Conservation (phyloP, 2,797 vertebrate genomes). For the Nasua narica region DNA sequence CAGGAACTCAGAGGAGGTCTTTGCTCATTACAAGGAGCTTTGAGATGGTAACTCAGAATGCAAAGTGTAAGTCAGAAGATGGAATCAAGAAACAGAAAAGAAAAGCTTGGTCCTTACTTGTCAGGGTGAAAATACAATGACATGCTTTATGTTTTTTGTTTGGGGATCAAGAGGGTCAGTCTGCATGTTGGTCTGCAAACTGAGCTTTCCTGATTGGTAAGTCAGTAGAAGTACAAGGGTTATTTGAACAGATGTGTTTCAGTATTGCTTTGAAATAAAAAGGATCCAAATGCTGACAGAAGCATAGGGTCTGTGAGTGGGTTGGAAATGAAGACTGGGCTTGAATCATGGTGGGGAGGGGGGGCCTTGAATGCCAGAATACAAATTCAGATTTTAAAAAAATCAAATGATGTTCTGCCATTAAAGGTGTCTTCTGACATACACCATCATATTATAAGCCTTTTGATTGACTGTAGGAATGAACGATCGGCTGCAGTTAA, state of each 20-base stretch:
- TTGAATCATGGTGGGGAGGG: neutral
- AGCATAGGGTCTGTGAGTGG: neutral
- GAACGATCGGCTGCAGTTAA: neutral
- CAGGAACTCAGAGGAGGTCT: neutral
- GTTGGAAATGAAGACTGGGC: neutral
- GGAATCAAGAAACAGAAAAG: neutral
- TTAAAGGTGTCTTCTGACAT: neutral
- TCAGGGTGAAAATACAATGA: neutral
- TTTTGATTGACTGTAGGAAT: neutral
- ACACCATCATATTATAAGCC: neutral
- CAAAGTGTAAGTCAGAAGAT: neutral
- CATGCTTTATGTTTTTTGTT: neutral
- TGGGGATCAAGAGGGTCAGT: neutral
- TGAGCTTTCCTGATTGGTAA: neutral
- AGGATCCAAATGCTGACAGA: neutral
- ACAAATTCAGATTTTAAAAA: neutral
- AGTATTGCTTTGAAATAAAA: neutral
- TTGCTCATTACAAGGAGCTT: neutral
- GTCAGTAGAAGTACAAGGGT: neutral
- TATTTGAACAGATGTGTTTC: neutral
- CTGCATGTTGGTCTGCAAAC: neutral
- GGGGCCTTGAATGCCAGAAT: neutral
- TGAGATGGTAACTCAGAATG: neutral
- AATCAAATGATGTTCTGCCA: neutral
- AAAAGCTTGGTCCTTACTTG: neutral